These are phyloP conservation scores for Exaiptasia diaphana DNA, from an alignment of 64 coral and sea anemone genomes.

Conservation along the genomic window DNA sequence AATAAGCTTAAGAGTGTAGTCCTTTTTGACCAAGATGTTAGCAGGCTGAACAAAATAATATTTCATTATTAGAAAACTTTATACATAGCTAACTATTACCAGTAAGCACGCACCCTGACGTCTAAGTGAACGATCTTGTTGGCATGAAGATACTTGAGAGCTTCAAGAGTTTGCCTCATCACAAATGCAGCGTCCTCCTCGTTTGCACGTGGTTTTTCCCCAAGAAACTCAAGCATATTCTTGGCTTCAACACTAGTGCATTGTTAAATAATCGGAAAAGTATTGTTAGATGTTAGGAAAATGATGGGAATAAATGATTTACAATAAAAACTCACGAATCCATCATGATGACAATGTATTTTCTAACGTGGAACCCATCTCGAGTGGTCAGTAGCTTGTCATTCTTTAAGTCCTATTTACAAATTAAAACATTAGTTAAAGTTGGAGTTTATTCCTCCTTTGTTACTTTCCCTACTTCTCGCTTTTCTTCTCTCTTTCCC, in stretches of 20 bases:
- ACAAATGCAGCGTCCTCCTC: slow-evolving; percentile 73
- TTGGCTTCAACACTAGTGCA: slow-evolving; percentile 62
- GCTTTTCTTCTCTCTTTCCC: too few species aligned
- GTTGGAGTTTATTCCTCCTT: too few species aligned
- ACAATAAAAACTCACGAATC: slow-evolving; percentile 20
- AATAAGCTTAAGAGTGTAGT: slow-evolving; percentile 82
- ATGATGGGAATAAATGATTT: background rate
- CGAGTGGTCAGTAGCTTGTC: slow-evolving; percentile 35
- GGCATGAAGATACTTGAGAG: slow-evolving; percentile 60
- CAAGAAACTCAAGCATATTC: slow-evolving; percentile 66
- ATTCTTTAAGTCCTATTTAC: slow-evolving; percentile 13
- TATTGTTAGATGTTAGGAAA: background rate
- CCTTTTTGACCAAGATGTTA: slow-evolving; percentile 73
- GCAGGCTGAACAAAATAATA: slow-evolving; percentile 50
- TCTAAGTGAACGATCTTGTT: slow-evolving; percentile 78
- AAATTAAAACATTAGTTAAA: background rate
- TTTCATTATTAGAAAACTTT: background rate
- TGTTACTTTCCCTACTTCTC: too few species aligned
- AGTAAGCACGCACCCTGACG: slow-evolving; percentile 57
- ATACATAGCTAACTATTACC: background rate
- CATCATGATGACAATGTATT: slow-evolving; percentile 63
- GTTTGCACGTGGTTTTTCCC: slow-evolving; percentile 57
- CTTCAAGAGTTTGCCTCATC: slow-evolving; percentile 68
- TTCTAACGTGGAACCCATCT: slow-evolving; percentile 53
- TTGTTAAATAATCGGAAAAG: background rate